Evolutionary conservation across 2,888 invertebrate species (phyloP), one percentile per base, ranked within the genome.

Genomic region (Perithous albicinctus): DNA sequence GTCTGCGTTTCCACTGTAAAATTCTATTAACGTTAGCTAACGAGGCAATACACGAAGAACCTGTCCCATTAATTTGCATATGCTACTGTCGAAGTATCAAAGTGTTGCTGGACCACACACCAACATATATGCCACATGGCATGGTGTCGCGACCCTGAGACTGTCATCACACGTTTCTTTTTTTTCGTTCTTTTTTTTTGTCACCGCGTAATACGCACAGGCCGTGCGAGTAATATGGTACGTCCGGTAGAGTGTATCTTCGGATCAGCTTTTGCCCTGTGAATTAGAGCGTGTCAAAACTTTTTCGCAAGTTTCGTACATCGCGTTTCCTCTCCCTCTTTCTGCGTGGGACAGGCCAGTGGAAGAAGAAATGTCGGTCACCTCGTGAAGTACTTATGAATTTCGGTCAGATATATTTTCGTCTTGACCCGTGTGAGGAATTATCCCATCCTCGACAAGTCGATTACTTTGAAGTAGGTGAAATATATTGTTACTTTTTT

Each of bases 141-240:
- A 15, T 35, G 20, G 32, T 18, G 35, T 29, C 23, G 63, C 26
- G 74, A 64, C 74, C 64, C 64, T 51, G 51, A 41, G 51, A 41
- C 48, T 12, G 64, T n/a, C 6, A 38, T 7, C 4, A 1, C 0
- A 10, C 12, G 8, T 26, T 54, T 26, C 12, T 54, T 54, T 54
- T 2, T 23, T 35, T 20, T 51, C 12, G 29, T 5, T n/a, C 15
- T 32, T 32, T 51, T 51, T 38, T 1, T 23, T 51, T 20, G 12
- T 10, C 8, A 32, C 35, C 18, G 59, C 59, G 8, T 12, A 32
- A 59, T 32, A 29, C 32, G 32, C 48, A 51, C 35, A 51, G 29
- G 32, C 12, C 23, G 26, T 23, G 20, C 46, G n/a, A 18, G 20
- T 23, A 20, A 51, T 51, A 12, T 12, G 12, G 23, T n/a, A 23